phyloP scores from a whole-genome alignment of 2,888 invertebrate species.

The Callyntrura sp. region DNA sequence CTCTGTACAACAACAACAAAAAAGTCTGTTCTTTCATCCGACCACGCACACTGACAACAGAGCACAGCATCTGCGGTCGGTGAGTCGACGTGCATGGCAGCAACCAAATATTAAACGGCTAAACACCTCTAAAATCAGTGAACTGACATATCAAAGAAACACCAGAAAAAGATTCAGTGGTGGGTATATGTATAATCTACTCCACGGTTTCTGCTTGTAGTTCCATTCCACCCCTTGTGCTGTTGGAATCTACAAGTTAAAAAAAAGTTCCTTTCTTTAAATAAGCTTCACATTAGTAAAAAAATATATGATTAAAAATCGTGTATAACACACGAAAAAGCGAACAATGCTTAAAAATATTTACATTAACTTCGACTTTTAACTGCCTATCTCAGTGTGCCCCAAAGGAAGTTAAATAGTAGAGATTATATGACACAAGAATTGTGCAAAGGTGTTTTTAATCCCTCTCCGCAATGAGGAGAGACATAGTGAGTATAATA shows the following conservation, averaged over 20 bases:
- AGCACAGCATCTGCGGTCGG: slow-evolving; percentile 50
- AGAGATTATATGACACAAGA: background rate
- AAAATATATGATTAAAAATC: too few species aligned
- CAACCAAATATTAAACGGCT: slow-evolving; percentile 22
- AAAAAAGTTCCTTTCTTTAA: background rate
- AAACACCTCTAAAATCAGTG: slow-evolving; percentile 24
- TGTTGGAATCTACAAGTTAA: slow-evolving; percentile 18
- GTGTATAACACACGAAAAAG: background rate
- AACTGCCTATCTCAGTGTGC: background rate
- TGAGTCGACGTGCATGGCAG: slow-evolving; percentile 38
- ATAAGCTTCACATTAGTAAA: background rate
- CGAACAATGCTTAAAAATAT: too few species aligned
- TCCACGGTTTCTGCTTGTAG: background rate
- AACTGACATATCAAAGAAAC: slow-evolving; percentile 44
- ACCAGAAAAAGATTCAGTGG: background rate
- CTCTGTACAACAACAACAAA: slow-evolving; percentile 60
- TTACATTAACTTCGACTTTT: too few species aligned
- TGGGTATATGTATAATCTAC: background rate
- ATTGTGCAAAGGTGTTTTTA: too few species aligned
- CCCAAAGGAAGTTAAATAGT: background rate
- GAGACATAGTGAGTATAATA: too few species aligned
- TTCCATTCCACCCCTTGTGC: slow-evolving; percentile 44
- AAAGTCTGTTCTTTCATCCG: slow-evolving; percentile 65
- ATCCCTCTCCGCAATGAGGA: too few species aligned
- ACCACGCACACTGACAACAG: slow-evolving; percentile 60